These are phyloP conservation scores for Vimba vimba DNA, from an alignment of 2,113 vertebrate species.

Conservation along the genomic window DNA sequence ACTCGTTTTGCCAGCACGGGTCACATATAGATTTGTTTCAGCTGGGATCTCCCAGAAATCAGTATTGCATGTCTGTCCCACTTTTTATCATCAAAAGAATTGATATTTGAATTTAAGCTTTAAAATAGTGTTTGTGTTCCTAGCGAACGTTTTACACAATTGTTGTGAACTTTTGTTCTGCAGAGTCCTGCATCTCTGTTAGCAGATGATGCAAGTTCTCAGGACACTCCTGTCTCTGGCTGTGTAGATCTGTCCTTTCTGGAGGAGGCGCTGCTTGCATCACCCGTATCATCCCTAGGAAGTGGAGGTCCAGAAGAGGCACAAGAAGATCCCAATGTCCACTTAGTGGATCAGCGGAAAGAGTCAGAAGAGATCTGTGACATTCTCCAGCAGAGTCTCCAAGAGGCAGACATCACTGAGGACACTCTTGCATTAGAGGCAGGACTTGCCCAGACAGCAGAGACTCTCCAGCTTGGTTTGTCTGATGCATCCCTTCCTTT, in stretches of 20 bases:
- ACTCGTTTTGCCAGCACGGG: too few species aligned
- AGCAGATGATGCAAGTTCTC: conserved; percentile 74
- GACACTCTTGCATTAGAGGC: conserved; percentile 80
- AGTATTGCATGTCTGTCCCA: conserved; percentile 24
- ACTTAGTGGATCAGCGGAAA: conserved; percentile 60
- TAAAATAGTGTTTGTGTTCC: neutral
- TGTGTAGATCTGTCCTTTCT: conserved; percentile 82
- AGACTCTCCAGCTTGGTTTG: conserved; percentile 70
- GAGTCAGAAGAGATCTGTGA: conserved; percentile 70
- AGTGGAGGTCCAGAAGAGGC: conserved; percentile 62
- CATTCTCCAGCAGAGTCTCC: conserved; percentile 80
- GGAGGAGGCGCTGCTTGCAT: conserved; percentile 79
- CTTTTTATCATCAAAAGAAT: neutral
- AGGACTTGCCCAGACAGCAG: conserved; percentile 68
- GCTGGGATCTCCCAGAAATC: conserved; percentile 18
- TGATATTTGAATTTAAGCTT: neutral
- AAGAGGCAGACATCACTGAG: conserved; percentile 82
- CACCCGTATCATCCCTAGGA: conserved; percentile 63
- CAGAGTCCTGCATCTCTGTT: conserved; percentile 80
- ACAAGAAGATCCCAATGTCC: conserved; percentile 57
- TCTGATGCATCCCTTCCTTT: conserved; percentile 65
- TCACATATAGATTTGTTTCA: neutral
- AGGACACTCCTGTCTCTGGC: conserved; percentile 71
- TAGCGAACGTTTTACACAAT: neutral
- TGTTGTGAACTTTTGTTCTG: conserved; percentile 20